Conservation (phyloP, 1,140 invertebrate species). For the Danaus melanippus region DNA sequence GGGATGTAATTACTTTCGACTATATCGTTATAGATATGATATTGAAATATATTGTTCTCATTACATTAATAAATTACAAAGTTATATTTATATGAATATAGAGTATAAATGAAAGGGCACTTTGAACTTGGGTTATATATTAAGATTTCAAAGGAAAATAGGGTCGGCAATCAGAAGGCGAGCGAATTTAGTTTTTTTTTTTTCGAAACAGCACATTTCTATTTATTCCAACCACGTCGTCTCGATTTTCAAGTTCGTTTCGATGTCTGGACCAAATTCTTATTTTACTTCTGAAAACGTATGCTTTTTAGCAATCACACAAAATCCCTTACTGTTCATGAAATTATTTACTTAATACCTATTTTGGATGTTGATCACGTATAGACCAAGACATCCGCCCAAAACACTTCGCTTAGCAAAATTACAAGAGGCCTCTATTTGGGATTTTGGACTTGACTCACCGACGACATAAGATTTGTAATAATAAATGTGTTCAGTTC, state of each 20-base stretch:
- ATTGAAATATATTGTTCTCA: slow-evolving; percentile 3
- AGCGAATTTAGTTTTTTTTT: slow-evolving; percentile 13
- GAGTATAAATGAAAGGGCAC: too few relatives aligned
- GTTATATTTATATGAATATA: neutral
- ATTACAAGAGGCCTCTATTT: slow-evolving; percentile 6
- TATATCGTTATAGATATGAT: slow-evolving; percentile 2
- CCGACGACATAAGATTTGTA: too few relatives aligned
- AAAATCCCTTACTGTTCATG: slow-evolving; percentile 22
- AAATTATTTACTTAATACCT: slow-evolving; percentile 23
- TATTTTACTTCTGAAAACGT: slow-evolving; percentile 4
- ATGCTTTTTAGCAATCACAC: slow-evolving; percentile 20
- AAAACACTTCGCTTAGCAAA: slow-evolving; percentile 20
- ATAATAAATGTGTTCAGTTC: too few relatives aligned
- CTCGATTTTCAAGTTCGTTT: slow-evolving; percentile 13
- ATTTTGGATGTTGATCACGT: slow-evolving; percentile 15
- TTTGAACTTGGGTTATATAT: too few relatives aligned
- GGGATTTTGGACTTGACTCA: too few relatives aligned
- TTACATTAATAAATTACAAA: slow-evolving; percentile 10
- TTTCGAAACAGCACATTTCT: slow-evolving; percentile 9
- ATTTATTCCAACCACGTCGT: slow-evolving; percentile 15
- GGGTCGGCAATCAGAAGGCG: slow-evolving; percentile 9
- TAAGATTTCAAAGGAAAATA: neutral
- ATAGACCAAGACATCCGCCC: slow-evolving; percentile 11
- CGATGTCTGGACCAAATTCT: slow-evolving; percentile 13
- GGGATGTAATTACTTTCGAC: slow-evolving; percentile 12